A percentile compares a stretch with the other conserved stretches of the same genome.
Evolutionary conservation across 2,888 invertebrate genomes (phyloP).

Genomic region (Leucoptera coffeella): DNA sequence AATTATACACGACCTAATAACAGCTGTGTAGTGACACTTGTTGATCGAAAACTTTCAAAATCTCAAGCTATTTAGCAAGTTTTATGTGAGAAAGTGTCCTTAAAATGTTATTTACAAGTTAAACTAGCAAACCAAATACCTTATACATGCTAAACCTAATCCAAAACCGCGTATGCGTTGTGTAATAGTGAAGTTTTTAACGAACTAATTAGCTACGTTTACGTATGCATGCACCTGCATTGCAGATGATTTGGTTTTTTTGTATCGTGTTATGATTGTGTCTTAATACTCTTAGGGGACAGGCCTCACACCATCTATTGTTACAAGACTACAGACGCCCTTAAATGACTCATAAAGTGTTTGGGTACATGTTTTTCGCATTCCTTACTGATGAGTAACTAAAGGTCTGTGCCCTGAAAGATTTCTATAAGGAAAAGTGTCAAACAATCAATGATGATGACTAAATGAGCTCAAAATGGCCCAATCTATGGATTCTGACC

Average conservation of each 20-base stretch:
- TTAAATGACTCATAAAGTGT: constrained; percentile 38
- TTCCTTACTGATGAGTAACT: constrained; percentile 31
- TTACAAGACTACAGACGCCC: constrained; percentile 6
- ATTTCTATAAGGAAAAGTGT: neutral
- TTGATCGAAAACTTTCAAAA: too few species aligned
- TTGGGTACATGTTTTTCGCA: constrained; percentile 41
- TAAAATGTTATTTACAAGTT: constrained; percentile 5
- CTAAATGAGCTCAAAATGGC: constrained; percentile 16
- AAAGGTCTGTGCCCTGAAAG: neutral
- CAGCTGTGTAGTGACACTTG: too few species aligned
- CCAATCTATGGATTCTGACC: constrained; percentile 42
- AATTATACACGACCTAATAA: too few species aligned
- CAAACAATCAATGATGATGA: neutral
- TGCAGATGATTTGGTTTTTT: too few species aligned
- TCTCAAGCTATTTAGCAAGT: constrained; percentile 14
- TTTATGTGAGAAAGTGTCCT: constrained; percentile 34
- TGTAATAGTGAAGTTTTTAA: constrained; percentile 17
- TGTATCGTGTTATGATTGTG: constrained; percentile 1
- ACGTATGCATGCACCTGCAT: constrained; percentile 40
- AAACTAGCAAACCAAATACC: constrained; percentile 11
- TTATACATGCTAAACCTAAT: constrained; percentile 15
- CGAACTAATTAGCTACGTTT: constrained; percentile 23
- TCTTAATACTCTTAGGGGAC: neutral
- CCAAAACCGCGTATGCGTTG: constrained; percentile 15
- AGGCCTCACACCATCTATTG: neutral